Base-by-base conservation (phyloP, 2,113 vertebrate species). In the Pungitius pungitius region DNA sequence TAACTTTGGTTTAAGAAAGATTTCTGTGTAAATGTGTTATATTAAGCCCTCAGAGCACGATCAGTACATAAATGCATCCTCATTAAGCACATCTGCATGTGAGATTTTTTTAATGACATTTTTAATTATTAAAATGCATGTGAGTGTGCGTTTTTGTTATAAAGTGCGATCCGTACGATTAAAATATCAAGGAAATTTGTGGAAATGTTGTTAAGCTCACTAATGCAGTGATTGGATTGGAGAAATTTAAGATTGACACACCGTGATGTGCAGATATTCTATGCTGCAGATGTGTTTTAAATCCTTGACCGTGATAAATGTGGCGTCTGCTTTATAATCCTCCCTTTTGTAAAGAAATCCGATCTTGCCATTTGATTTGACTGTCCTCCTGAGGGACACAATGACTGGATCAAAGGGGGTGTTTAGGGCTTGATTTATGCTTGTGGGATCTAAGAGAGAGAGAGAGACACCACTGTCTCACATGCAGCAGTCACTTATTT, bases 391-490 rank as follows among this genome's bases (percentile, higher is more conserved):
- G 77, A 88, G 84, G 91, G 89, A 92, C 85, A 88, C 86, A 88
- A 90, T 90, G 85, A 83, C 87, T 92, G 92, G 91, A 92, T 94
- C 89, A 88, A 90, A 93, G 91, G 93, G 90, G 91, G 92, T 93
- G 89, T 92, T 92, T 90, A 91, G 91, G 88, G 89, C 88, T 88
- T 92, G 90, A 94, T 94, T 93, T 93, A 92, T 87, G 90, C 91
- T 89, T 91, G 90, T 90, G 92, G 91, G 89, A 93, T 89, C 80
- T 87, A n/a, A n/a, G 81, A 83, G 86, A 90, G 90, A 80, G 85
- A 87, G 89, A 88, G 80, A 90, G 62, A 90, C 33, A 85, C 75
- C 83, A 86, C 79, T 90, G 80, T 90, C 82, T 93, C 89, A 74
- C 83, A 86, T 82, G 84, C 89, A 87, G 76, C 74, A 93, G 85